Conservation (phyloP, 2,888 invertebrate species). For the Drosophila emarginata region DNA sequence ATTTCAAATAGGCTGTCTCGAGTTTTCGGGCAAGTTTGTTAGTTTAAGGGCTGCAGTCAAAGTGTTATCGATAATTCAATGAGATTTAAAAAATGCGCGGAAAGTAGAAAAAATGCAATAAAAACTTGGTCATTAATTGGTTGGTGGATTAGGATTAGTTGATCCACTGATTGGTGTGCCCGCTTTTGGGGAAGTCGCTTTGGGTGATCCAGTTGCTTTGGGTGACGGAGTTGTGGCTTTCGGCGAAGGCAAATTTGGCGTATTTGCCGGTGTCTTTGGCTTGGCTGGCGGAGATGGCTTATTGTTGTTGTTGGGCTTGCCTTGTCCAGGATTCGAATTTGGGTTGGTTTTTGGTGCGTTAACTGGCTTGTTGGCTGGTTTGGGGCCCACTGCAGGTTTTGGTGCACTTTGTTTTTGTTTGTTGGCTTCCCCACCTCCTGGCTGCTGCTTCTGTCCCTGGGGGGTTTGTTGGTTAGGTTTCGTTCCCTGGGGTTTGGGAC, state of each 20-base stretch:
- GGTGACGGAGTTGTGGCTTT: slow-evolving; percentile 84
- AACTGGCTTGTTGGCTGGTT: slow-evolving; percentile 46
- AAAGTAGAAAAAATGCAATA: slow-evolving; percentile 51
- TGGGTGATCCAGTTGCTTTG: slow-evolving; percentile 54
- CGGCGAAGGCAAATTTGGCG: slow-evolving; percentile 43
- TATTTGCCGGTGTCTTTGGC: slow-evolving; percentile 65
- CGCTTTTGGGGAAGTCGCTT: slow-evolving; percentile 56
- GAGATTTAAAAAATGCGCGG: slow-evolving; percentile 36
- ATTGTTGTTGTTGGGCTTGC: slow-evolving; percentile 30
- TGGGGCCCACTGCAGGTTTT: slow-evolving; percentile 41
- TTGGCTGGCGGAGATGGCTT: slow-evolving; percentile 54
- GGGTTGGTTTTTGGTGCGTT: slow-evolving; percentile 31
- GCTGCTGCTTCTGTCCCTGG: slow-evolving; percentile 30
- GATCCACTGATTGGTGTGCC: slow-evolving; percentile 40
- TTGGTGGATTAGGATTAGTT: slow-evolving; percentile 20
- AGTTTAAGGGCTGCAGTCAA: slow-evolving; percentile 5
- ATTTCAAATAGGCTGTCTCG: neutral
- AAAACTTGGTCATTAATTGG: slow-evolving; percentile 23
- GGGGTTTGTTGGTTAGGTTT: slow-evolving; percentile 28
- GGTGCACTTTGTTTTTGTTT: slow-evolving; percentile 43
- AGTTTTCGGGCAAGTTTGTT: slow-evolving; percentile 15
- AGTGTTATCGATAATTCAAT: slow-evolving; percentile 9
- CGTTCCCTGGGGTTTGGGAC: slow-evolving; percentile 36
- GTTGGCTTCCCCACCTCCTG: slow-evolving; percentile 3
- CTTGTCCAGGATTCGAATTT: slow-evolving; percentile 10